Evolutionary conservation across 2,113 vertebrate species (phyloP).

Genomic region (Pterophyllum scalare): DNA sequence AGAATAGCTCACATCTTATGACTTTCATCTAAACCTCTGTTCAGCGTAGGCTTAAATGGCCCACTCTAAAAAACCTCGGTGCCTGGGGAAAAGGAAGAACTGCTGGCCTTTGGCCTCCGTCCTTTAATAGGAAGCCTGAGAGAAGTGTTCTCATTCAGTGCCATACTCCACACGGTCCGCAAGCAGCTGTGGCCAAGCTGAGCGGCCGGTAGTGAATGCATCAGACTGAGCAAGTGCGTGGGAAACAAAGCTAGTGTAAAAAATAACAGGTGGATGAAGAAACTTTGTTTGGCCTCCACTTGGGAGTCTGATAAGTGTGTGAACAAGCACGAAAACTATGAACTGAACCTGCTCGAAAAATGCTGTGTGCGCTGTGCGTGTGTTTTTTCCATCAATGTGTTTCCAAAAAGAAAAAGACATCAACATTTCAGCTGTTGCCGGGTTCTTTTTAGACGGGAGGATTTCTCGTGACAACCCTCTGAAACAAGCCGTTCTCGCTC

Average conservation of each 20-base stretch:
- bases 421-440: not conserved
- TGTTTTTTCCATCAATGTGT: not conserved
- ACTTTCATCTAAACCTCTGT: not conserved
- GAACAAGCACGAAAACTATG: not conserved
- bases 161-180: not conserved
- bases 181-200: not conserved
- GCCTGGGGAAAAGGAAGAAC: not conserved
- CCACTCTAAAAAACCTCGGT: not conserved
- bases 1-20: not conserved
- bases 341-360: not conserved
- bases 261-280: not conserved
- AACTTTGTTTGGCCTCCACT: not conserved
- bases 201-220: not conserved
- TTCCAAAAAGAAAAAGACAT: not conserved
- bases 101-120: not conserved
- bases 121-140: not conserved
- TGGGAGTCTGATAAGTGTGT: not conserved
- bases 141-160: fast-evolving
- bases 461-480: no score
- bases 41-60: not conserved
- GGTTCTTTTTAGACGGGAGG: not conserved
- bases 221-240: not conserved
- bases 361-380: not conserved
- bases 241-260: fast-evolving
- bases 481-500: no score